Percentiles rank a stretch among this genome's conserved stretches.
Evolutionary conservation across 1,140 invertebrate genomes (phyloP).

Genomic region (Popillia japonica): DNA sequence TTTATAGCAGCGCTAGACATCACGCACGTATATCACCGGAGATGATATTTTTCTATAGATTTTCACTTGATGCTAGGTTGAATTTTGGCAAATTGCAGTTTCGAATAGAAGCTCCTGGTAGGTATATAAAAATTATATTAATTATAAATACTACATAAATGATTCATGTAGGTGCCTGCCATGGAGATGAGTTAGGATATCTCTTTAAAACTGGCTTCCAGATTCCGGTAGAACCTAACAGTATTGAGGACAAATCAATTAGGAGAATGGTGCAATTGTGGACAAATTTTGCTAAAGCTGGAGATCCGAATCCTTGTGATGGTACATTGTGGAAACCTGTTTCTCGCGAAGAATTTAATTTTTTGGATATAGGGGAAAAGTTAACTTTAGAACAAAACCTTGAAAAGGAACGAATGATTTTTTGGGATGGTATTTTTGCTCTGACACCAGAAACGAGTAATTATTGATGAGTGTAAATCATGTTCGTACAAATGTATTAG

Average conservation of each 20-base stretch:
- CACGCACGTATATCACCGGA: background rate
- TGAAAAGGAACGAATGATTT: constrained; percentile 49
- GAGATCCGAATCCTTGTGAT: constrained; percentile 47
- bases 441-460: background rate
- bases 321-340: constrained; percentile 45
- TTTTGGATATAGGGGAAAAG: constrained; percentile 50
- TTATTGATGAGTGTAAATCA: background rate
- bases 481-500: background rate
- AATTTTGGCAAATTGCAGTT: constrained; percentile 24
- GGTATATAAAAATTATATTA: background rate
- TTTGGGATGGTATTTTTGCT: constrained; percentile 52
- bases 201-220: constrained; percentile 44
- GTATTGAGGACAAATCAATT: constrained; percentile 41
- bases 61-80: constrained; percentile 31
- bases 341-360: constrained; percentile 45
- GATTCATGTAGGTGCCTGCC: constrained; percentile 34
- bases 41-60: constrained; percentile 34
- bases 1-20: background rate
- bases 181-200: constrained; percentile 51
- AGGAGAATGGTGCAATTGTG: constrained; percentile 57
- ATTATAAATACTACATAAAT: background rate
- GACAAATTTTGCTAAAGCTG: constrained; percentile 62
- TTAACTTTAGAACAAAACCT: constrained; percentile 47
- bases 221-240: constrained; percentile 36
- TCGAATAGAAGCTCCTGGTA: background rate